Percentiles rank a stretch among this genome's conserved stretches.
phyloP scores from a whole-genome alignment of 2,888 invertebrate species.

The Tinea semifulvella region DNA sequence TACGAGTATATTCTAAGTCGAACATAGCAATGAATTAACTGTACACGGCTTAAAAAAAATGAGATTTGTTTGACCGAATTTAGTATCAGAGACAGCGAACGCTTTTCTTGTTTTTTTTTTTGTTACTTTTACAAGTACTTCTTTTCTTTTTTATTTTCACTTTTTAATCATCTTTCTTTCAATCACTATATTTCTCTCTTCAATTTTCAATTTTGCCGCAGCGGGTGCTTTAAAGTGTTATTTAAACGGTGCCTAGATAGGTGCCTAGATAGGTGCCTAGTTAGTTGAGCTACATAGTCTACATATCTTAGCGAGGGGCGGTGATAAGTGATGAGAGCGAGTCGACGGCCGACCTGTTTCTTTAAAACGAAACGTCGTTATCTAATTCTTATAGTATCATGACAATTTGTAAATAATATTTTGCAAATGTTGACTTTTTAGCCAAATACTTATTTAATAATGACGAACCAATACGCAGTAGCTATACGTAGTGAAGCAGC shows the following conservation, averaged over 20 bases:
- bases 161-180: background rate
- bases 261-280: background rate
- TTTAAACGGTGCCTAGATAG: too few species aligned
- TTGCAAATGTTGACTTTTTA: slow-evolving; percentile 66
- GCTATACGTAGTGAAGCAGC: slow-evolving; percentile 63
- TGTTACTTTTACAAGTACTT: background rate
- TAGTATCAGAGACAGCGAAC: too few species aligned
- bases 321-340: background rate
- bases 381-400: slow-evolving; percentile 63
- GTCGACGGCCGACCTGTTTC: slow-evolving; percentile 16
- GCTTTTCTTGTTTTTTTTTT: background rate
- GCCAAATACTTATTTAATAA: slow-evolving; percentile 61
- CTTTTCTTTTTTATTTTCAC: background rate
- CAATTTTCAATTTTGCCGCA: slow-evolving; percentile 8
- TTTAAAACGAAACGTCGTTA: slow-evolving; percentile 53
- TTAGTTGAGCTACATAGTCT: slow-evolving; percentile 26
- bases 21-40: too few species aligned
- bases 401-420: slow-evolving; percentile 62
- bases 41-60: too few species aligned
- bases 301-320: slow-evolving; percentile 48
- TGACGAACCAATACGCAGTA: slow-evolving; percentile 66
- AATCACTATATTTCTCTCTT: background rate
- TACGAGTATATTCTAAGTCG: too few species aligned
- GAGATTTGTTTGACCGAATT: too few species aligned
- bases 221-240: background rate